Evolutionary conservation across 2,888 invertebrate species (phyloP).

Genomic region (Laspeyria flexula): DNA sequence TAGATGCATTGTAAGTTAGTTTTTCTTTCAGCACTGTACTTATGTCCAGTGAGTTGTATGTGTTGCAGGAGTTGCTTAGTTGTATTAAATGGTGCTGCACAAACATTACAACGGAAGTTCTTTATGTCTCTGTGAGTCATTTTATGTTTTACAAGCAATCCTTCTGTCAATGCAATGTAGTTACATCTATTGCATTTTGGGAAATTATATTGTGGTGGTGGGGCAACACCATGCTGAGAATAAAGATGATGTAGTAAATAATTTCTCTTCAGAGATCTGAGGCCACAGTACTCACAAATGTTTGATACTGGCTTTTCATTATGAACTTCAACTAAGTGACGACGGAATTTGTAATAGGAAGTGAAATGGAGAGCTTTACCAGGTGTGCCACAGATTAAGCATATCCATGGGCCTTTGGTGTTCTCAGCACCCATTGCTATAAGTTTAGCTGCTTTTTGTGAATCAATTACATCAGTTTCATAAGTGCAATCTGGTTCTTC

Average conservation of each 20-base stretch:
- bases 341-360: slow-evolving; percentile 91
- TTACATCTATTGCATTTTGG: slow-evolving; percentile 92
- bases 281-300: slow-evolving; percentile 94
- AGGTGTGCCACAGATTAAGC: slow-evolving; percentile 90
- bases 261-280: slow-evolving; percentile 90
- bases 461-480: slow-evolving; percentile 85
- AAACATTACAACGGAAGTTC: slow-evolving; percentile 84
- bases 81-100: slow-evolving; percentile 81
- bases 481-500: slow-evolving; percentile 64
- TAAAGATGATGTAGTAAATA: slow-evolving; percentile 92
- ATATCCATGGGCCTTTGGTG: slow-evolving; percentile 92
- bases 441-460: slow-evolving; percentile 87
- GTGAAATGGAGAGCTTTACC: slow-evolving; percentile 90
- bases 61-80: slow-evolving; percentile 76
- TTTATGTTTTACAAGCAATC: slow-evolving; percentile 90
- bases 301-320: slow-evolving; percentile 91
- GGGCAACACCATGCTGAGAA: slow-evolving; percentile 91
- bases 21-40: slow-evolving; percentile 72
- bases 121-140: slow-evolving; percentile 84
- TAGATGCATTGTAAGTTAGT: slow-evolving; percentile 88
- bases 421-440: slow-evolving; percentile 87
- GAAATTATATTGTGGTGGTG: slow-evolving; percentile 89
- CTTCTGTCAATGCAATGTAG: slow-evolving; percentile 91
- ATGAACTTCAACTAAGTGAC: slow-evolving; percentile 93
- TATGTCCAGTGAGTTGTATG: slow-evolving; percentile 86